Evolutionary conservation across 1,140 invertebrate genomes (phyloP).

Genomic region (Drosophila ogumai): DNA sequence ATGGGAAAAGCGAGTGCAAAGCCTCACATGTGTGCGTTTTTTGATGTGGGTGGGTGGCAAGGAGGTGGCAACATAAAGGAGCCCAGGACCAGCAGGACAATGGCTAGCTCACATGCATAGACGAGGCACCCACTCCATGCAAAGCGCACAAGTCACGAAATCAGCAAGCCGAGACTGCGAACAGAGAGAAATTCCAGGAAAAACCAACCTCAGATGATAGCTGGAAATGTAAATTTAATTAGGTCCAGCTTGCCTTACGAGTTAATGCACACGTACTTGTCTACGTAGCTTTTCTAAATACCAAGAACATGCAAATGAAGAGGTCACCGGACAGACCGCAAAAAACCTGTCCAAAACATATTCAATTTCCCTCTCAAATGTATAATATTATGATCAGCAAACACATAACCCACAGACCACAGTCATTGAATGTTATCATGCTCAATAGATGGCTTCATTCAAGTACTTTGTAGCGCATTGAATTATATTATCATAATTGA

Average conservation of each 20-base stretch:
- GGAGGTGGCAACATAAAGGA: slow-evolving; percentile 12
- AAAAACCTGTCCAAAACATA: neutral
- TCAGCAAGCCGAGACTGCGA: slow-evolving; percentile 22
- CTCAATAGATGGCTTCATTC: slow-evolving; percentile 3
- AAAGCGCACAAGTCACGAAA: slow-evolving; percentile 59
- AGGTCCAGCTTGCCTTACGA: neutral
- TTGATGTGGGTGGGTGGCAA: neutral
- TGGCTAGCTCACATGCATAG: slow-evolving; percentile 43
- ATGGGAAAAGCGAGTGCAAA: neutral
- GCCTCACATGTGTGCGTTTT: slow-evolving; percentile 16
- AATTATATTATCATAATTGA: slow-evolving; percentile 20
- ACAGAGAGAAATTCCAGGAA: slow-evolving; percentile 30
- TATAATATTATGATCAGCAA: too few species aligned
- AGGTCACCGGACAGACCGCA: neutral
- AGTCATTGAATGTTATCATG: slow-evolving; percentile 10
- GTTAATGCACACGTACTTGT: neutral
- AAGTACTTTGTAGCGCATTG: slow-evolving; percentile 6
- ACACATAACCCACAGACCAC: neutral
- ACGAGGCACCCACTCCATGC: slow-evolving; percentile 14
- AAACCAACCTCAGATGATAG: neutral
- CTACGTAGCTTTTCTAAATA: neutral
- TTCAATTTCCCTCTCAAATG: neutral
- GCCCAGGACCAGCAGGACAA: slow-evolving; percentile 54
- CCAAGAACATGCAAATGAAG: neutral
- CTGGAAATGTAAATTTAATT: slow-evolving; percentile 17